Percentiles rank a stretch among this genome's conserved stretches.
These are phyloP conservation scores for Bombycilla garrulus DNA, from an alignment of 2,113 vertebrate species.

Conservation along the genomic window DNA sequence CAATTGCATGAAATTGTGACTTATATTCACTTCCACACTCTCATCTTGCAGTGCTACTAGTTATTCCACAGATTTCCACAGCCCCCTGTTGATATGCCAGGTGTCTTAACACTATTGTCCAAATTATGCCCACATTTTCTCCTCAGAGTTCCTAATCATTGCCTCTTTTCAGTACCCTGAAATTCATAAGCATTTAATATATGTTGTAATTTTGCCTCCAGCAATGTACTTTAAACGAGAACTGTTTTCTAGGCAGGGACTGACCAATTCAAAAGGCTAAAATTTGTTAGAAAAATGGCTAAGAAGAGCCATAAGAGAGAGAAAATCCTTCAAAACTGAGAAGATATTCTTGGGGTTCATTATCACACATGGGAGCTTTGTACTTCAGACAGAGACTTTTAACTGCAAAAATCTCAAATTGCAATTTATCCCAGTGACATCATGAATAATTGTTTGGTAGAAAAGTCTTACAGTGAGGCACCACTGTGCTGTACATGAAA, in stretches of 20 bases:
- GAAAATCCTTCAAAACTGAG: not conserved
- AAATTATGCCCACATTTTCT: not conserved
- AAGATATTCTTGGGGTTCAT: not conserved
- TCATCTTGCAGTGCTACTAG: not conserved
- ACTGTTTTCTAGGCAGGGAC: not conserved
- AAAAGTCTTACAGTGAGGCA: conserved; percentile 1
- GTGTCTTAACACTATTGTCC: not conserved
- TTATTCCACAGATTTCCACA: not conserved
- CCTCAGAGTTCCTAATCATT: not conserved
- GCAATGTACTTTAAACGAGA: not conserved
- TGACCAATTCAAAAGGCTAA: not conserved
- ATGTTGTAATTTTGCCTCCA: not conserved
- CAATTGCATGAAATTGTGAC: not conserved
- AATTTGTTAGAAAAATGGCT: not conserved
- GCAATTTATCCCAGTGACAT: not conserved
- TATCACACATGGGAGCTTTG: not conserved
- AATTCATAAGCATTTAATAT: not conserved
- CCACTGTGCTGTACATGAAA: conserved; percentile 10
- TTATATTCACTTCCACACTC: not conserved
- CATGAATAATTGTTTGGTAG: conserved; percentile 17
- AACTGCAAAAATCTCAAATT: not conserved
- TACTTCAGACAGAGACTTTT: not conserved
- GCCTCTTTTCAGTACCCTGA: not conserved
- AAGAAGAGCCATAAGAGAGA: not conserved
- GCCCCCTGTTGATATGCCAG: not conserved